Base-by-base conservation (phyloP, 2,113 vertebrate species). In the Bubo blakistoni region DNA sequence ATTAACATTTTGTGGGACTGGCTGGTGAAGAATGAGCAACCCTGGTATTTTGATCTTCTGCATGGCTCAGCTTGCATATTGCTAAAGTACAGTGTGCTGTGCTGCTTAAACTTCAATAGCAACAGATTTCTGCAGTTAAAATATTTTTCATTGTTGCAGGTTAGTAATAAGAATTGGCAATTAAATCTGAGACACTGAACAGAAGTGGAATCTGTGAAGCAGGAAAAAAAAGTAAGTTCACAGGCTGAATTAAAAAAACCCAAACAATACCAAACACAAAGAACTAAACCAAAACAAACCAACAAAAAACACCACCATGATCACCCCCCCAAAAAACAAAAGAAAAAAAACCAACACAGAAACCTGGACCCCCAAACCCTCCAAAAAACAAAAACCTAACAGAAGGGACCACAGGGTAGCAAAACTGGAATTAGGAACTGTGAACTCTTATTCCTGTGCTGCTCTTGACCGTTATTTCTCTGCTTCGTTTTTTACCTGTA, bases 261-360 rank as follows among this genome's bases (percentile, higher is more conserved):
- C 30, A 62, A 36, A 18, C 13, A 86, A 78, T 46, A 17, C 44
- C 44, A 14, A 5, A 21, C 25, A 30, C 19, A 78, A 55, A 32
- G n/a, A 13, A 29, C 44, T 46, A 74, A 59, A 3, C 1, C 27
- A 38, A 70, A 58, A 36, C 22, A 73, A 83, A 61, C 7, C 15
- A 40, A 32, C 8, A 40, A 59, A 49, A 52, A 47, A 7, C 44
- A 46, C 16, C 44, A 46, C 44, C 44, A 46, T 46, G 16, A 46
- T 46, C 44, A 46, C 44, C 2, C 2, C 3, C 5, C 2, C 7
- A 6, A 40, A 30, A 36, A 22, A 34, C 2, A 34, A 34, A 40
- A 21, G 2, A 42, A 42, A 42, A 42, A 40, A 42, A 13, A 7
- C 10, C 19, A n/a, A n/a, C 46, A 20, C 44, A 36, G 20, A 36